Conservation (phyloP, 2,113 vertebrate genomes). For the Saccopteryx leptura region DNA sequence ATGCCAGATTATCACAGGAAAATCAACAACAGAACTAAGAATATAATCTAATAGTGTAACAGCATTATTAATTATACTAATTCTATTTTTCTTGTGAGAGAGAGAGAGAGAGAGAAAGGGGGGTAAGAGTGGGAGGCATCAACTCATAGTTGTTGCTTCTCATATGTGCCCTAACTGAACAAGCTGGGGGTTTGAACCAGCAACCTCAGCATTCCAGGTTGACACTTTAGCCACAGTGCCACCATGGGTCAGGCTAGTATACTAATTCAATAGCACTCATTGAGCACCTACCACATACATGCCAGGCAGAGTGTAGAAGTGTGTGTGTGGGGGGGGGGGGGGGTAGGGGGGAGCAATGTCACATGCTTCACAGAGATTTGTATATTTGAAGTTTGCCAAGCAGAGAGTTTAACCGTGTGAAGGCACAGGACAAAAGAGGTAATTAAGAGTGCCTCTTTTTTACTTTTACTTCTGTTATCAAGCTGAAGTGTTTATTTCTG, state of each 20-base stretch:
- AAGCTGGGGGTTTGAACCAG: no score
- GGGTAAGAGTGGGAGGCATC: no score
- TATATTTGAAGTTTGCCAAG: not conserved
- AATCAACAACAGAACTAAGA: not conserved
- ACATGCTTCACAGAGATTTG: not conserved
- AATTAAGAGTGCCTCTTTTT: not conserved
- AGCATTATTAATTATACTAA: not conserved
- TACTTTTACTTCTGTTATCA: not conserved
- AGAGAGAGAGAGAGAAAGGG: no score
- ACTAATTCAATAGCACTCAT: not conserved
- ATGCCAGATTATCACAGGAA: not conserved
- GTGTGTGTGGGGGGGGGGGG: no score
- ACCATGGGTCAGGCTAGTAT: not conserved
- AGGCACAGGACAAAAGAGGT: not conserved
- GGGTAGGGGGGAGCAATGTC: not conserved
- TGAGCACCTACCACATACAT: not conserved
- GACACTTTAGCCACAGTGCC: no score
- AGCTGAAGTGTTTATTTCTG: conserved; percentile 48
- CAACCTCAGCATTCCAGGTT: no score
- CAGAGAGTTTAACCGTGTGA: not conserved
- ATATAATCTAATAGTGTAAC: not conserved
- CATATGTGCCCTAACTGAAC: no score
- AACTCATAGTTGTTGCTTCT: no score
- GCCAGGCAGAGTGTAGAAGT: not conserved
- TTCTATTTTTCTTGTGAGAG: not conserved